Evolutionary conservation across 2,113 vertebrate species (phyloP), one percentile per base, ranked within the genome.

Genomic region (Peromyscus leucopus): DNA sequence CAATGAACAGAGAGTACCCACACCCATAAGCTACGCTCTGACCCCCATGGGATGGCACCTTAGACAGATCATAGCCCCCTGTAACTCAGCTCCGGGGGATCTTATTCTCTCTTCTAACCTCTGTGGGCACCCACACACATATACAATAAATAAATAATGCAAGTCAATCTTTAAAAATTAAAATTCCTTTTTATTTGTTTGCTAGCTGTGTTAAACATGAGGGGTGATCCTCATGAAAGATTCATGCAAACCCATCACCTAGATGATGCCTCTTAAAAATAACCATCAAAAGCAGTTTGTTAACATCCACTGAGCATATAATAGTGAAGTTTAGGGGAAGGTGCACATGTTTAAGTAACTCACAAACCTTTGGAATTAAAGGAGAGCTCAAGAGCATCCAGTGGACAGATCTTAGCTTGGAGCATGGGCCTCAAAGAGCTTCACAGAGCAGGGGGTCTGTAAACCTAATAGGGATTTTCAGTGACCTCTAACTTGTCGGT

Each of bases 211-310:
- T 89, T 93, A 88, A 79, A 57, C 2, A 0, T 90, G 88, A 94
- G 94, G 90, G 96, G 95, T 92, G 76, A 83, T 80, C 69, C 82
- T 93, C n/a, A 91, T 97, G 67, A 97, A 86, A 98, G 86, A 97
- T 92, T 82, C 83, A 76, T 57, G 26, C 84, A 91, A 31, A 71
- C 69, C 72, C 85, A 95, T 96, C 91, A 95, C 61, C 87, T 86
- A 86, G 67, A 89, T 96, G 69, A 57, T 67, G 76, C 90, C 88
- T 86, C 93, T 96, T 88, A 55, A 92, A 51, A 96, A 95, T 93
- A 93, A 89, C 65, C 67, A 55, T 91, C 74, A 94, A 90, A 93
- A 59, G 24, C 75, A 93, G 74, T 95, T 83, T 89, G 71, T 96
- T 97, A 85, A 22, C 55, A 97, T 96, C 90, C 74, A 1, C 46